Percentiles rank a stretch among this genome's conserved stretches.
phyloP scores from a whole-genome alignment of 1,140 invertebrate species.

The Tetramorium alpestre region DNA sequence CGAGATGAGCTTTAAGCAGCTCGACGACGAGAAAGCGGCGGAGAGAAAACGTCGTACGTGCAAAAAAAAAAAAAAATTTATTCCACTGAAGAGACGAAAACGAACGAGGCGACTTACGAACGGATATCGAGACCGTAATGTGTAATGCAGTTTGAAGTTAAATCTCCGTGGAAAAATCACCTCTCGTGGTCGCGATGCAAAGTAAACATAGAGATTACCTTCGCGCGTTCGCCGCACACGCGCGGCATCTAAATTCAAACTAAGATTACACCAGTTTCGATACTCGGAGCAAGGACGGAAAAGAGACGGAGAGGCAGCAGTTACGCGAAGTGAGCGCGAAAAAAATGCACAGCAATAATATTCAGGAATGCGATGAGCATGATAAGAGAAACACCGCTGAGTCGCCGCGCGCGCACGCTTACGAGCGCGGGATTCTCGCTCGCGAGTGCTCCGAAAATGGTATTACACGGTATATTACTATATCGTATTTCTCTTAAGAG shows the following conservation, averaged over 20 bases:
- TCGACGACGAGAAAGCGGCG: not conserved
- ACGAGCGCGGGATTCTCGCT: not conserved
- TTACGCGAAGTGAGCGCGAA: conserved; percentile 34
- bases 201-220: not conserved
- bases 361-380: conserved; percentile 65
- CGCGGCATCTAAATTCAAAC: not conserved
- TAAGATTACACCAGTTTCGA: conserved; percentile 26
- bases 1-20: conserved; percentile 13
- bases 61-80: not conserved
- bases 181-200: too few species aligned
- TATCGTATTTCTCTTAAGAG: not conserved
- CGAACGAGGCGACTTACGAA: not conserved
- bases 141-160: not conserved
- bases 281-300: not conserved
- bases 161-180: not conserved
- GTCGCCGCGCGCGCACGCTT: not conserved
- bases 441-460: not conserved
- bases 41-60: not conserved
- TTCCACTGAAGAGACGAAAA: not conserved
- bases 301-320: not conserved
- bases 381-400: conserved; percentile 47
- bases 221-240: not conserved
- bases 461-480: not conserved
- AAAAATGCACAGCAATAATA: conserved; percentile 55
- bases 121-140: not conserved